Evolutionary conservation across 1,140 invertebrate species (phyloP), one percentile per base, ranked within the genome.

Genomic region (Sycophaga agraensis): DNA sequence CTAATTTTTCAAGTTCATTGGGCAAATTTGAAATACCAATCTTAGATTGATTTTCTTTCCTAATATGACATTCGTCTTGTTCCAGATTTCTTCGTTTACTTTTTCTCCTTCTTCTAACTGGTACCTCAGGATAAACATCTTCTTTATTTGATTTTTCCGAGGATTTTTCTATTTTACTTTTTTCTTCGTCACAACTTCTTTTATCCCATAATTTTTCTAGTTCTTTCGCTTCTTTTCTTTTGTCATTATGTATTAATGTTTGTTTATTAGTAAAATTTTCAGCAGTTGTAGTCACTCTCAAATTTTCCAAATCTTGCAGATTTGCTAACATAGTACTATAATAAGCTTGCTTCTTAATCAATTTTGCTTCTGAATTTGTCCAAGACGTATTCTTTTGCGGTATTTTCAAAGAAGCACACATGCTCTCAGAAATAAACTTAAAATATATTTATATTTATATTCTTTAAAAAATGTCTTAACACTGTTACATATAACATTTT

Each of bases 271-370:
- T 14, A 12, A 14, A 0, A 24, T 17, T 46, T 39, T 64, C 11
- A 40, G n/a, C 19, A 3, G 63, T 54, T 16, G 71, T 62, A 9
- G 64, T 71, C 14, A 66, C 70, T 14, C 73, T 59, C 12, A 76
- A 31, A 4, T 68, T 66, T 28, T 76, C 73, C 2, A 76, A 48
- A 17, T 75, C 74, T 28, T 66, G 66, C 28, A 76, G 55, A 45
- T 76, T 70, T 0, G 73, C 74, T 8, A 76, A 49, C 66, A 75
- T 70, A n/a, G n/a, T n/a, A 19, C 31, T 60, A n/a, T 26, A 60
- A n/a, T 59, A 35, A 12, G 2, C 19, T 8, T 21, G 22, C 7
- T 49, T 46, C 6, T 57, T 28, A 14, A 4, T 4, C 2, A 21
- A 11, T 50, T 50, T 50, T 14, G 0, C 2, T 6, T 4, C 4